Percentiles rank a stretch among this genome's conserved stretches.
Conservation (phyloP, 2,888 invertebrate genomes). For the Dexiosoma caninum region DNA sequence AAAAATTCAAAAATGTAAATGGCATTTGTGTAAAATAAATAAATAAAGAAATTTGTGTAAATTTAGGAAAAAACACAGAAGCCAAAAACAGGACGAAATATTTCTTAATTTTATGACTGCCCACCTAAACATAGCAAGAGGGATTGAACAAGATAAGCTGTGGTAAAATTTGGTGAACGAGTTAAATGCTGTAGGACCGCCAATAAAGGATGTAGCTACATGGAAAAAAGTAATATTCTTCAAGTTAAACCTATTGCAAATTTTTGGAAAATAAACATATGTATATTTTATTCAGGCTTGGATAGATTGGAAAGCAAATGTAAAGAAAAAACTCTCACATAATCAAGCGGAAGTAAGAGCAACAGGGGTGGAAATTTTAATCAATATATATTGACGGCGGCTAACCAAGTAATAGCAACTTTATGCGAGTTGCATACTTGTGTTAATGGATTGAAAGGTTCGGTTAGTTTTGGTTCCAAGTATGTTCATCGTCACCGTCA, state of each 20-base stretch:
- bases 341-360: neutral
- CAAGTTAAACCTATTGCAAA: too few relatives aligned
- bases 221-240: slow-evolving; percentile 67
- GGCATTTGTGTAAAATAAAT: too few relatives aligned
- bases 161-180: slow-evolving; percentile 67
- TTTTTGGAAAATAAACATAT: too few relatives aligned
- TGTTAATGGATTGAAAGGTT: neutral
- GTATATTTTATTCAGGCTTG: neutral
- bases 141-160: slow-evolving; percentile 65
- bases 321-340: neutral
- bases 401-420: neutral
- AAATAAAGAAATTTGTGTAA: too few relatives aligned
- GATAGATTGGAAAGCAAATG: slow-evolving; percentile 10
- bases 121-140: slow-evolving; percentile 68
- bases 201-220: slow-evolving; percentile 66
- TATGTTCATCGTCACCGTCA: neutral
- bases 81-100: slow-evolving; percentile 65
- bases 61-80: slow-evolving; percentile 69
- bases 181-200: slow-evolving; percentile 67
- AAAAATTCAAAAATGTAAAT: too few relatives aligned
- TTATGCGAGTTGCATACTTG: neutral
- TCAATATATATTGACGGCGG: neutral
- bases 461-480: neutral
- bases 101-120: slow-evolving; percentile 68
- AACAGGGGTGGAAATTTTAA: slow-evolving; percentile 8